Evolutionary conservation across 1,140 invertebrate species (phyloP).

Genomic region (Anoplolepis gracilipes): DNA sequence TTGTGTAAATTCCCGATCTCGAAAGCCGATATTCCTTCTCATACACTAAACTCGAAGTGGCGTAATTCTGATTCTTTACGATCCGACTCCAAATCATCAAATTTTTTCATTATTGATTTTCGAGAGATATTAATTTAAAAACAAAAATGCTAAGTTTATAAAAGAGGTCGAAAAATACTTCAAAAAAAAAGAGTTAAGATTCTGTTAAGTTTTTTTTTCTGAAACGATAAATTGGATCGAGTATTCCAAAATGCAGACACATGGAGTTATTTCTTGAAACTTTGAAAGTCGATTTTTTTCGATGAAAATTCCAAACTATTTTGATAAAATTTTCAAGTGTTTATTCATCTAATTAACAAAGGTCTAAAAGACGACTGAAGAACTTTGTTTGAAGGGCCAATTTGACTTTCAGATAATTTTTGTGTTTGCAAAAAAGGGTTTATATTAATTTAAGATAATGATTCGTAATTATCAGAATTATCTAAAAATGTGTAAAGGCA

Average conservation of each 20-base stretch:
- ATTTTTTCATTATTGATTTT: background rate
- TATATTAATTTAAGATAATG: conserved; percentile 12
- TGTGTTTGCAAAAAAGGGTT: background rate
- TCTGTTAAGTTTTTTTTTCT: conserved; percentile 19
- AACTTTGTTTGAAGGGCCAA: conserved; percentile 2
- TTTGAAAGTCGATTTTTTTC: background rate
- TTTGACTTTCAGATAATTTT: conserved; percentile 3
- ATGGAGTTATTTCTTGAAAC: background rate
- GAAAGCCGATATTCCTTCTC: conserved; percentile 61
- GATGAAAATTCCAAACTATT: background rate
- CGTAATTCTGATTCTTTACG: conserved; percentile 15
- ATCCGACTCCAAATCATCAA: background rate
- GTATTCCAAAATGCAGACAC: background rate
- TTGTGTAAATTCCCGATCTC: conserved; percentile 25
- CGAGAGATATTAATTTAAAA: conserved; percentile 22
- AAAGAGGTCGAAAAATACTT: conserved; percentile 3
- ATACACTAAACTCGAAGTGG: conserved; percentile 55
- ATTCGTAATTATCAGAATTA: conserved; percentile 12
- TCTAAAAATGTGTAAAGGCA: background rate
- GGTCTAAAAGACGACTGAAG: background rate
- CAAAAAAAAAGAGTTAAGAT: background rate
- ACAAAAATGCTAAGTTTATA: background rate
- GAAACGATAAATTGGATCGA: background rate
- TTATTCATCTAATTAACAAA: background rate
- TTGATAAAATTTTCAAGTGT: background rate